Base-by-base conservation (phyloP, 2,797 vertebrate species). In the Myripristis murdjan region DNA sequence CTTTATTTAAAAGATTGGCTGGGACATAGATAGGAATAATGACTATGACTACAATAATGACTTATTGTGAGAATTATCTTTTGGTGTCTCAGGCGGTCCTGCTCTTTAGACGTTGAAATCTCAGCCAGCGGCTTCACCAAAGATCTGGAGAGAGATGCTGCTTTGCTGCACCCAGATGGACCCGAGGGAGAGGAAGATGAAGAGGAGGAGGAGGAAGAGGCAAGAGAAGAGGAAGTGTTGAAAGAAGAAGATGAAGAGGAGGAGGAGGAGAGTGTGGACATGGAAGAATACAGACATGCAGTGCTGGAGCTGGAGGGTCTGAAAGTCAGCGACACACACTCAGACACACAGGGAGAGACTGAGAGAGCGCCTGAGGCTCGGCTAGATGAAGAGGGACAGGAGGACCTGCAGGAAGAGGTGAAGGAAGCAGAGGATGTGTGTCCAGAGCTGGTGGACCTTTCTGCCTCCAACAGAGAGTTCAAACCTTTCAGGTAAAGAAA, bases 111-210 rank as follows among this genome's bases (percentile, higher is more conserved):
- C 48, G 89, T 96, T 20, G 97, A 98, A 81, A 95, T 99, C 71
- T 96, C 96, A 61, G 98, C 96, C 67, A 99, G 97, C 0, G 98
- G 98, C 63, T 99, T 94, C 83, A 94, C 95, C 31, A 98, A 98
- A 90, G 96, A 97, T 62, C 81, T 98, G 86, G 92, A 97, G 81
- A 89, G 91, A 84, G 95, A 97, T 46, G 92, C 86, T 83, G 92
- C 92, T 10, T 89, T 98, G 39, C 93, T 98, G 14, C 90, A 95
- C 55, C 95, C 95, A n/a, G 12, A 53, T 41, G 94, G 92, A 65
- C 97, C 96, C 14, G 92, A 94, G 2, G 87, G 80, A 37, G 88
- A 93, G n/a, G 90, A 93, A 0, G 56, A 70, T 1, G 75, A 75
- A 2, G 71, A 85, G 0, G 88, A 62, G 2, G 87, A 85, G 31